Evolutionary conservation across 2,113 vertebrate species (phyloP).

Genomic region (Pagrus major): DNA sequence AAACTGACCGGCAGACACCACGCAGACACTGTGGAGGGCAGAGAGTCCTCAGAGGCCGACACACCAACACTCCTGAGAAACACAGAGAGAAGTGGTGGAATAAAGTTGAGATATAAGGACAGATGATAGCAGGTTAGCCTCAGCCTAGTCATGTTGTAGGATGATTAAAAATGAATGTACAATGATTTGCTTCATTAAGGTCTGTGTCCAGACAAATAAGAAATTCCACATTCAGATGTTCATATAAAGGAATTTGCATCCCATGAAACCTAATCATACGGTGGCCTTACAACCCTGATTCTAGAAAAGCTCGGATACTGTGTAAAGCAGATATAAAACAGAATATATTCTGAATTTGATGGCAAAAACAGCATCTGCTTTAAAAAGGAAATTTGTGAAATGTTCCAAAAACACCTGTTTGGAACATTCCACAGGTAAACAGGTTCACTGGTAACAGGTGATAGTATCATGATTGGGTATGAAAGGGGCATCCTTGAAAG

Average conservation of each 20-base stretch:
- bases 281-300: too few relatives aligned
- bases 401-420: too few relatives aligned
- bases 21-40: conserved; percentile 86
- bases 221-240: not conserved
- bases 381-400: too few relatives aligned
- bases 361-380: too few relatives aligned
- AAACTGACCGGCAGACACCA: conserved; percentile 89
- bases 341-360: too few relatives aligned
- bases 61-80: conserved; percentile 89
- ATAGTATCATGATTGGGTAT: too few relatives aligned
- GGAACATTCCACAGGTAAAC: too few relatives aligned
- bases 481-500: too few relatives aligned
- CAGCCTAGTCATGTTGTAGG: not conserved
- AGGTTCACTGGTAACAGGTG: too few relatives aligned
- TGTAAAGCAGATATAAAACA: too few relatives aligned
- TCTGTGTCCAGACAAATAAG: not conserved
- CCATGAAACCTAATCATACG: too few relatives aligned
- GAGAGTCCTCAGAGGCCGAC: conserved; percentile 77
- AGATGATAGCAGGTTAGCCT: not conserved
- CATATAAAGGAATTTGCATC: not conserved
- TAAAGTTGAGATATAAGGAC: not conserved
- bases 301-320: too few relatives aligned
- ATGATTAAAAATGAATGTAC: not conserved
- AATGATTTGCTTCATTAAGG: not conserved
- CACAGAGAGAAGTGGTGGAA: conserved; percentile 36